These are phyloP conservation scores for Odontomyia ornata DNA, from an alignment of 2,888 invertebrate species.

Conservation along the genomic window DNA sequence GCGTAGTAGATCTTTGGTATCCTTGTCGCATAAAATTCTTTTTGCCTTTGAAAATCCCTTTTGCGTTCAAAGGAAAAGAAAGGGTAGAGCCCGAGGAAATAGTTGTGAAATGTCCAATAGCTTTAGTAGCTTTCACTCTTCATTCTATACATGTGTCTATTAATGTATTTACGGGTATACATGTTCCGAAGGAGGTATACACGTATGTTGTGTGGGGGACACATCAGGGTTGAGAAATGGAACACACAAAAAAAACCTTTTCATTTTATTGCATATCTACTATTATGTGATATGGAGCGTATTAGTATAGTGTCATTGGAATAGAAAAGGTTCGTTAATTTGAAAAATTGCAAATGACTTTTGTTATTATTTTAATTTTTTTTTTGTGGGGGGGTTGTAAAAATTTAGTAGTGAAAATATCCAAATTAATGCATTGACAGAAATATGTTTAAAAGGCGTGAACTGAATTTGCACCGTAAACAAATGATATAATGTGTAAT, in stretches of 20 bases:
- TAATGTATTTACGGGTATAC: neutral
- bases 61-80: neutral
- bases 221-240: neutral
- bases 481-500: too few relatives aligned
- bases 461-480: too few relatives aligned
- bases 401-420: too few relatives aligned
- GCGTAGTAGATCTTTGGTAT: neutral
- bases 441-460: too few relatives aligned
- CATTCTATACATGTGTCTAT: neutral
- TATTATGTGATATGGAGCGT: conserved; percentile 27
- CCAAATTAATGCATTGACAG: too few relatives aligned
- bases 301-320: neutral
- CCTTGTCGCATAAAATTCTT: conserved; percentile 25
- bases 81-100: neutral
- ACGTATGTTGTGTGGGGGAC: neutral
- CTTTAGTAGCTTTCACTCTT: too few relatives aligned
- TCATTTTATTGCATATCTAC: conserved; percentile 35
- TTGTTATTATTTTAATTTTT: too few relatives aligned
- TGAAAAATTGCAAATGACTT: neutral
- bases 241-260: neutral
- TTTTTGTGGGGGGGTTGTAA: too few relatives aligned
- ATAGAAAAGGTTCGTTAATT: conserved; percentile 14
- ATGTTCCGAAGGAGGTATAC: too few relatives aligned
- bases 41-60: neutral
- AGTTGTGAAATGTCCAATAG: neutral